Base-by-base conservation (phyloP, 2,113 vertebrate species). In the Butorides virescens region DNA sequence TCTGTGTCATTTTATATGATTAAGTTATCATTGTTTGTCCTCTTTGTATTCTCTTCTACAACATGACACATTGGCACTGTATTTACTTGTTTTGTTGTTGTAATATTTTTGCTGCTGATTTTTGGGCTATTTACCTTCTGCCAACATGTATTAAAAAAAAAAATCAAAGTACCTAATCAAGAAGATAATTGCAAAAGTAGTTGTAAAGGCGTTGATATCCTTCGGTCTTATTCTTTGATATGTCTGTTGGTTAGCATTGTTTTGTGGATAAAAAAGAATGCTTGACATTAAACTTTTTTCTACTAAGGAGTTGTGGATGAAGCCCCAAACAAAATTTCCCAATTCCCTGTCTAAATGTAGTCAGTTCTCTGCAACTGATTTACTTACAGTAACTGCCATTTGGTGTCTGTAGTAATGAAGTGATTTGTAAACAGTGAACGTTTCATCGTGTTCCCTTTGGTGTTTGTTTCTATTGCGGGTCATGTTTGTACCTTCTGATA, bases 371-470 rank as follows among this genome's bases (percentile, higher is more conserved):
- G 94, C 94, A 97, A 96, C 97, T 97, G 97, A 97, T 97, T 97
- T 98, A 98, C 97, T 98, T 96, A 98, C 97, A 98, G 97, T 98
- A 98, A 97, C 98, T 98, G 98, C 98, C 98, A 98, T 98, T 97
- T 98, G 95, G 96, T 98, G 98, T 98, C 98, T 96, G 97, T 98
- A 98, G 96, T 98, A 97, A 98, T 98, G 95, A 97, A 98, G 98
- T 98, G 98, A 95, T 96, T 98, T 98, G 98, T 98, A 98, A 97
- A 92, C 97, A 96, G 98, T 98, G 97, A 97, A 73, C 58, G 97
- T 98, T 98, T 93, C 97, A 96, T 97, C 67, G 98, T 98, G 96
- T 98, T 98, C 97, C 97, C 97, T 97, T 98, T 80, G 90, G 98
- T 98, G 95, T 97, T 97, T 97, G 96, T 98, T 98, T 98, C 95